Conservation (phyloP, 2,113 vertebrate genomes). For the Urocolius indicus region DNA sequence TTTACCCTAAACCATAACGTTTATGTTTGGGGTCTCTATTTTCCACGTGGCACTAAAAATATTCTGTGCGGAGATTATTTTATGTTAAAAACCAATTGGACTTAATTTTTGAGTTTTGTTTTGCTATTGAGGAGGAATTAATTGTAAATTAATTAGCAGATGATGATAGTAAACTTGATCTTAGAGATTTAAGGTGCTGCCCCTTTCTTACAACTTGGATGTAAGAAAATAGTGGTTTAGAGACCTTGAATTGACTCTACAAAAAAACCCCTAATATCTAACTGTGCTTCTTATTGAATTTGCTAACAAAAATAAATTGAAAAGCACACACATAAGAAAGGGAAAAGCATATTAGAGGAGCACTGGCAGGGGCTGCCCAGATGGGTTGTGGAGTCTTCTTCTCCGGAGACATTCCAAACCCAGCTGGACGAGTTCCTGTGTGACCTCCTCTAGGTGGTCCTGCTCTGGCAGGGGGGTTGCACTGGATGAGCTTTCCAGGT, state of each 20-base stretch:
- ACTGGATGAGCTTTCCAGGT: too few species aligned
- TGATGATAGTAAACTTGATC: not conserved
- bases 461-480: too few species aligned
- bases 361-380: too few species aligned
- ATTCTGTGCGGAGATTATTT: not conserved
- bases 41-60: not conserved
- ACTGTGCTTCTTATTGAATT: not conserved
- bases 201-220: not conserved
- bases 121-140: not conserved
- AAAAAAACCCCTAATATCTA: accelerated
- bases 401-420: too few species aligned
- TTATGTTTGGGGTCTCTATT: not conserved
- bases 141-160: not conserved
- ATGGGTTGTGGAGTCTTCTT: too few species aligned
- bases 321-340: not conserved
- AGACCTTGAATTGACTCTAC: not conserved
- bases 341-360: not conserved
- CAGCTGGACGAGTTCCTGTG: too few species aligned
- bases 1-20: not conserved
- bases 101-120: not conserved
- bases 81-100: not conserved
- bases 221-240: not conserved
- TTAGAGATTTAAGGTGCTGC: not conserved
- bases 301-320: not conserved
- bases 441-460: too few species aligned